Evolutionary conservation across 2,797 vertebrate species (phyloP).

Genomic region (Darevskia nairensis): DNA sequence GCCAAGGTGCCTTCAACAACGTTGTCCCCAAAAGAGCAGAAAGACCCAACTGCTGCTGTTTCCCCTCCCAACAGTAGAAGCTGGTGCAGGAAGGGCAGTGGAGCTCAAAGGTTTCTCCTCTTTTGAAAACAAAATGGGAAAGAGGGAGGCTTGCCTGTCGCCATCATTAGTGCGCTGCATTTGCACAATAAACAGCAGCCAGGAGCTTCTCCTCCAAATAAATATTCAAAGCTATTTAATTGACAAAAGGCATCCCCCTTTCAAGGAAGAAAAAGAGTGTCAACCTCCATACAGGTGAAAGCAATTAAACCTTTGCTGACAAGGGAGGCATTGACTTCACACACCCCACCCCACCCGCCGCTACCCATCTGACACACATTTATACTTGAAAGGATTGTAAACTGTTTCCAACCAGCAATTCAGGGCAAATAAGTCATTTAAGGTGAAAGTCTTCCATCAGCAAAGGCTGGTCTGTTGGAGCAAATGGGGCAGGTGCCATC

Average conservation of each 20-base stretch:
- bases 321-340: not conserved
- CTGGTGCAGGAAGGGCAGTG: not conserved
- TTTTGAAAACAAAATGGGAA: constrained; percentile 27
- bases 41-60: too few species aligned
- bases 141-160: constrained; percentile 14
- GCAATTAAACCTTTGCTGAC: constrained; percentile 66
- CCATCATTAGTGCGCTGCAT: constrained; percentile 34
- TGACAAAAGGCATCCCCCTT: constrained; percentile 58
- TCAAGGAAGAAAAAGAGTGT: constrained; percentile 43
- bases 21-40: too few species aligned
- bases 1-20: not conserved
- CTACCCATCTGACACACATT: not conserved
- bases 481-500: too few species aligned
- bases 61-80: not conserved
- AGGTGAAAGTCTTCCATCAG: constrained; percentile 4
- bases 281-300: constrained; percentile 58
- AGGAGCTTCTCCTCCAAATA: constrained; percentile 45
- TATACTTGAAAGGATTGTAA: constrained; percentile 9
- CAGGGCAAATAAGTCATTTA: constrained; percentile 44
- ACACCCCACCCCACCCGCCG: rapidly evolving
- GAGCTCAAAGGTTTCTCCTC: not conserved
- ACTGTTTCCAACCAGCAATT: constrained; percentile 21
- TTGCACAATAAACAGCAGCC: constrained; percentile 65
- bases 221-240: constrained; percentile 62
- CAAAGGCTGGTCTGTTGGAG: not conserved